Percentiles rank a stretch among this genome's conserved stretches.
phyloP scores from a whole-genome alignment of 2,113 vertebrate species.

The Rhinoptilus africanus region DNA sequence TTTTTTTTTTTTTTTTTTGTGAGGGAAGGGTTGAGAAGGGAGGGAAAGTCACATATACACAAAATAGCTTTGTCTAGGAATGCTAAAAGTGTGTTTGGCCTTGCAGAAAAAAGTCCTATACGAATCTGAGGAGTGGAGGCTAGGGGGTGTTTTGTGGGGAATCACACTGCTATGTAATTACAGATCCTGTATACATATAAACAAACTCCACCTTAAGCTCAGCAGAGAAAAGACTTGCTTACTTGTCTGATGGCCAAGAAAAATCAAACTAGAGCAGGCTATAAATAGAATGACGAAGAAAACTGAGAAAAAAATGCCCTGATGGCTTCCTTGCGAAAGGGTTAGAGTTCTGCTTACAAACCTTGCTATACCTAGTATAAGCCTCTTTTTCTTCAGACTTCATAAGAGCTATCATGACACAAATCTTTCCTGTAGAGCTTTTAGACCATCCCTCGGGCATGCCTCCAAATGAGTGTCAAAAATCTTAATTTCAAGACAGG shows the following conservation, averaged over 20 bases:
- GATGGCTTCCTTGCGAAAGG: not conserved
- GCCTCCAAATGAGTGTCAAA: not conserved
- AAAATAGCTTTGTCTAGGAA: constrained; percentile 17
- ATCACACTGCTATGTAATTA: not conserved
- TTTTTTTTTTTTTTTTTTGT: not conserved
- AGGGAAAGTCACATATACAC: not conserved
- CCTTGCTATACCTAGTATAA: not conserved
- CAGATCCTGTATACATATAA: constrained; percentile 6
- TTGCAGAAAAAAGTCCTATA: not conserved
- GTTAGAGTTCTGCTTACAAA: not conserved
- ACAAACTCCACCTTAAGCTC: constrained; percentile 24
- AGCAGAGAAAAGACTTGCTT: constrained; percentile 36
- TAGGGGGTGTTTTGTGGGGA: not conserved
- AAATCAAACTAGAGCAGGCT: constrained; percentile 14
- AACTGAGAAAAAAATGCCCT: not conserved
- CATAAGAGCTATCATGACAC: not conserved
- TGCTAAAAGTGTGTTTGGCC: not conserved
- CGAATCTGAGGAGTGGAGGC: not conserved
- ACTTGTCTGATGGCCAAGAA: constrained; percentile 50
- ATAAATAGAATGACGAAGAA: constrained; percentile 33
- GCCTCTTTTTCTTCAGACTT: not conserved
- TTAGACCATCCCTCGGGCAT: not conserved
- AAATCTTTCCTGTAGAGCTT: not conserved
- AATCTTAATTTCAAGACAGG: not conserved
- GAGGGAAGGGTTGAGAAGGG: not conserved